Evolutionary conservation across 2,888 invertebrate species (phyloP).

Genomic region (Mesochorus sp.): DNA sequence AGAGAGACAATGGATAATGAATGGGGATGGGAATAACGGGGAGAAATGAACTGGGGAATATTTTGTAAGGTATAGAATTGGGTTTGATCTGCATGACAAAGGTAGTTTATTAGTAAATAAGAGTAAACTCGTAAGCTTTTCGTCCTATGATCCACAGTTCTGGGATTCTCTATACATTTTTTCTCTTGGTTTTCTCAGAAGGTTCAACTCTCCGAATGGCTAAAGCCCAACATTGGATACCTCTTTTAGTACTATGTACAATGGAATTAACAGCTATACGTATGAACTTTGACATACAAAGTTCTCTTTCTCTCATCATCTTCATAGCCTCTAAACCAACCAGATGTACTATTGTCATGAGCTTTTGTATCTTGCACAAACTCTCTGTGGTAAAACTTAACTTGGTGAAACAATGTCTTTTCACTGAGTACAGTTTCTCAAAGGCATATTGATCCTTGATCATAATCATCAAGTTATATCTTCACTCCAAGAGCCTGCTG

Average conservation of each 20-base stretch:
- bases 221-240: constrained; percentile 13
- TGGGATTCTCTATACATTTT: background rate
- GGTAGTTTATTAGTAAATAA: constrained; percentile 23
- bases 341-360: background rate
- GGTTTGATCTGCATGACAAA: constrained; percentile 33
- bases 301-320: constrained; percentile 13
- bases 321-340: background rate
- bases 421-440: background rate
- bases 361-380: constrained; percentile 6
- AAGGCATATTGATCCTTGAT: background rate
- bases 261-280: constrained; percentile 43
- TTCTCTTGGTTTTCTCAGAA: constrained; percentile 26
- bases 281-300: constrained; percentile 53
- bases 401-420: background rate
- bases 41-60: background rate
- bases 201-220: constrained; percentile 2
- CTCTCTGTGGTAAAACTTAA: background rate
- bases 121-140: constrained; percentile 20
- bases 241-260: constrained; percentile 28
- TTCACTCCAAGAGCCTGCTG: background rate
- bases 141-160: constrained; percentile 1
- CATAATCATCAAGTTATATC: background rate
- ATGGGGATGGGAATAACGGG: background rate
- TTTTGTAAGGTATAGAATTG: background rate
- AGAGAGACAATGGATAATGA: constrained; percentile 22